These are phyloP conservation scores for Gymnocypris eckloni DNA, from an alignment of 2,797 vertebrate genomes.

Conservation along the genomic window DNA sequence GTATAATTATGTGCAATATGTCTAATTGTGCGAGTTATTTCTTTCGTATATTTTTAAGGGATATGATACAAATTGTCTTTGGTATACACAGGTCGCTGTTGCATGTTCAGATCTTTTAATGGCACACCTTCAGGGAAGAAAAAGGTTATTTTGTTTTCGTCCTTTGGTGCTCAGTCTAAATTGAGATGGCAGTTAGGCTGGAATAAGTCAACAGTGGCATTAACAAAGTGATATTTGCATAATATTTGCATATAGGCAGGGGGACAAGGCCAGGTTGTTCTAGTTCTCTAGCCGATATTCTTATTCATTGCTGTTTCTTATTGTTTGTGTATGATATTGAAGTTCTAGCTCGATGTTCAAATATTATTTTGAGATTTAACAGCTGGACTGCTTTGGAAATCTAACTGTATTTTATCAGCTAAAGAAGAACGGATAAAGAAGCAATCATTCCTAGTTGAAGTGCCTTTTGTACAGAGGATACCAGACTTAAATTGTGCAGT, in stretches of 20 bases:
- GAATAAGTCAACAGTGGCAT: constrained; percentile 41
- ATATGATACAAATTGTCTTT: background rate
- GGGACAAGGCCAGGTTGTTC: constrained; percentile 38
- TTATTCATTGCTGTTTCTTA: constrained; percentile 21
- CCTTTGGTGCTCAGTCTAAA: constrained; percentile 46
- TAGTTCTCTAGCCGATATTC: constrained; percentile 27
- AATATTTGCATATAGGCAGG: constrained; percentile 63
- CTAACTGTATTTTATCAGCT: background rate
- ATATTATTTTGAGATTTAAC: constrained; percentile 18
- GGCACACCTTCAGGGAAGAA: background rate
- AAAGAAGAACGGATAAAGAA: background rate
- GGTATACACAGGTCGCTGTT: background rate
- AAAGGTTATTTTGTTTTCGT: constrained; percentile 26
- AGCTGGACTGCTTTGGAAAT: background rate
- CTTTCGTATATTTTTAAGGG: background rate
- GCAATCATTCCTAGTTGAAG: background rate
- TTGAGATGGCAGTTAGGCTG: constrained; percentile 29
- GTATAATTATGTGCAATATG: background rate
- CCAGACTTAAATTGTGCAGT: constrained; percentile 18
- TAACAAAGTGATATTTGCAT: constrained; percentile 66
- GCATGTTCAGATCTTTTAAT: background rate
- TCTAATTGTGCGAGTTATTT: background rate
- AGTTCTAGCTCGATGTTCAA: background rate
- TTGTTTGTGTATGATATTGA: constrained; percentile 7
- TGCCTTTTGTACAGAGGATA: background rate